Base-by-base conservation (phyloP, 2,888 invertebrate species). In the Amiota minor region DNA sequence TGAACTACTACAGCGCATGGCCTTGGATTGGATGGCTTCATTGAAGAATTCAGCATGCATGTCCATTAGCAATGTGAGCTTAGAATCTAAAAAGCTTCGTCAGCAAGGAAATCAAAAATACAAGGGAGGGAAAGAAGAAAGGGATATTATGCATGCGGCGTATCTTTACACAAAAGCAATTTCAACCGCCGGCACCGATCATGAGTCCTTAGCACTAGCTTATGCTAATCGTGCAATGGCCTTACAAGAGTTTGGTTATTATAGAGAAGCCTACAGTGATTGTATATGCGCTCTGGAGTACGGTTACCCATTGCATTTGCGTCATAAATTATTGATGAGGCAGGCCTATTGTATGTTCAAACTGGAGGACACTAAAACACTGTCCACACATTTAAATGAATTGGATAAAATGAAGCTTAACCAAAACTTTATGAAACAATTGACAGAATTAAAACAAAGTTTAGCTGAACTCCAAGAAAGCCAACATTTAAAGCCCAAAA, bases 211-310 rank as follows among this genome's bases (percentile, higher is more conserved):
- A 0, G 76, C 86, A 0, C 69, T 89, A 50, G 87, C 84, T 0
- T 87, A 83, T 78, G 90, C 89, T 0, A 90, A 90, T 77, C 81
- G 90, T 0, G 89, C 88, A 0, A 84, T 87, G 75, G 87, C 87
- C 0, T 72, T 89, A 10, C 85, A 87, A 68, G 84, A 87, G 56
- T 83, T 85, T 62, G 87, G 88, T 1, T 88, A 84, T 53, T 89
- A 80, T 68, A 70, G 77, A 18, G 83, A 87, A 67, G 89, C 89
- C 0, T 88, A 86, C 59, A 85, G 87, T 56, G 89, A 89, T 59
- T 89, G 88, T 18, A 77, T 77, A 2, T 86, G 82, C 72, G 89
- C 90, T 0, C 59, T 88, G 20, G 82, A 85, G 14, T 77, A 76
- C 6, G 84, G 83, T 0, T 87, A 87, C 74, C 86, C 88, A 0